phyloP scores from a whole-genome alignment of 1,140 invertebrate species.

The Drosophila melanica region DNA sequence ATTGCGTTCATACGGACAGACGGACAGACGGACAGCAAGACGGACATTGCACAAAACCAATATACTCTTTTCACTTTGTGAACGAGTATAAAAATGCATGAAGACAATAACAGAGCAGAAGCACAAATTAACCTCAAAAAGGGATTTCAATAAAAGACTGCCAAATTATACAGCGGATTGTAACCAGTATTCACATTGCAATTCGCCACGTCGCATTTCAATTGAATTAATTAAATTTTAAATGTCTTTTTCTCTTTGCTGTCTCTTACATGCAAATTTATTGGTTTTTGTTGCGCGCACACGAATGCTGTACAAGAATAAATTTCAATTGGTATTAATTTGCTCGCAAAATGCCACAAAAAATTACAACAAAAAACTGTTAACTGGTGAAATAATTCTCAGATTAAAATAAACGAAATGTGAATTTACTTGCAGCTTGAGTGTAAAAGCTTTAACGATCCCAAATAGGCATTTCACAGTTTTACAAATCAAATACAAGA shows the following conservation, averaged over 20 bases:
- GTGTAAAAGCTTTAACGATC: too few species aligned
- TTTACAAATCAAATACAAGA: too few species aligned
- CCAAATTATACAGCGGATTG: constrained; percentile 55
- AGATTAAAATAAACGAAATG: constrained; percentile 21
- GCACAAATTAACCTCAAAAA: constrained; percentile 12
- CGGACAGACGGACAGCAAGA: too few species aligned
- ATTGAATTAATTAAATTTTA: constrained; percentile 76
- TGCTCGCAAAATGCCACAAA: constrained; percentile 6
- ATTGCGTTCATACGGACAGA: too few species aligned
- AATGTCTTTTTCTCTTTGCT: constrained; percentile 52
- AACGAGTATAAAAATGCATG: too few species aligned
- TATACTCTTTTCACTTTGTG: too few species aligned
- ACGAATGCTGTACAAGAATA: constrained; percentile 51
- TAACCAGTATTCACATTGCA: constrained; percentile 25
- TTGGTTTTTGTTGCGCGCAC: constrained; percentile 51
- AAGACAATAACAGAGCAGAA: constrained; percentile 54
- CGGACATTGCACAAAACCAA: too few species aligned
- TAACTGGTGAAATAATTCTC: constrained; percentile 22
- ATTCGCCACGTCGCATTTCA: constrained; percentile 58
- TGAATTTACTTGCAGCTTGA: constrained; percentile 1
- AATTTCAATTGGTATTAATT: constrained; percentile 25
- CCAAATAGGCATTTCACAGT: too few species aligned
- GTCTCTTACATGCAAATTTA: constrained; percentile 71
- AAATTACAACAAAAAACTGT: constrained; percentile 12
- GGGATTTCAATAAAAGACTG: constrained; percentile 43